Evolutionary conservation across 2,113 vertebrate species (phyloP), one percentile per base, ranked within the genome.

Genomic region (Bostrychus sinensis): DNA sequence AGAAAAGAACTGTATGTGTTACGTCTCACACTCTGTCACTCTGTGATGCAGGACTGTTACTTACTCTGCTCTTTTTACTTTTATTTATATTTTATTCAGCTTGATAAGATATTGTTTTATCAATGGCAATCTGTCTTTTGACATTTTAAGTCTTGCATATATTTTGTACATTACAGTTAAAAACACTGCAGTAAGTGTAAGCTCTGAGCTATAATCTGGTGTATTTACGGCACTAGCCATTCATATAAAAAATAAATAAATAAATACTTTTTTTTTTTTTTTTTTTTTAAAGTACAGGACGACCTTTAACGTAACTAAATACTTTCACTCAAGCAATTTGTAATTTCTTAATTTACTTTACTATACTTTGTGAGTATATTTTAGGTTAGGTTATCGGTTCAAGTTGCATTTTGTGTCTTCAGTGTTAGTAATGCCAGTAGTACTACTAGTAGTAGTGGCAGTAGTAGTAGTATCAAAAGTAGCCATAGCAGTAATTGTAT

Each of bases 1-100:
- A 43, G 39, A 65, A 78, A 82, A 86, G 75, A 59, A 53, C 54
- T 38, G 16, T 17, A 72, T 55, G 28, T 26, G 57, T 36, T 43
- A 11, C 17, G 38, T 66, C 30, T 56, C 43, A 14, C 39, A 30
- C 1, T 36, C 37, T 22, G 23, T 64, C 34, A 55, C 63, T 74
- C 37, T 56, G 11, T 51, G 42, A 14, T 25, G 42, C 11, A 3
- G 13, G 16, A 39, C 32, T 34, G 34, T n/a, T 61, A 36, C 59
- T 66, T 43, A 64, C 17, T 56, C 22, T 6, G 11, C 7, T 45
- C 10, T 50, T 63, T 43, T 16, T 20, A 25, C 10, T 46, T 23
- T 51, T 42, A 43, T 64, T 60, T 12, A 78, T 64, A 20, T 9
- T 32, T 36, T 68, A n/a, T 65, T 72, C 16, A 62, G 7, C 41